Percentiles rank a stretch among this genome's conserved stretches.
Conservation (phyloP, 2,797 vertebrate genomes). For the Balearica regulorum region DNA sequence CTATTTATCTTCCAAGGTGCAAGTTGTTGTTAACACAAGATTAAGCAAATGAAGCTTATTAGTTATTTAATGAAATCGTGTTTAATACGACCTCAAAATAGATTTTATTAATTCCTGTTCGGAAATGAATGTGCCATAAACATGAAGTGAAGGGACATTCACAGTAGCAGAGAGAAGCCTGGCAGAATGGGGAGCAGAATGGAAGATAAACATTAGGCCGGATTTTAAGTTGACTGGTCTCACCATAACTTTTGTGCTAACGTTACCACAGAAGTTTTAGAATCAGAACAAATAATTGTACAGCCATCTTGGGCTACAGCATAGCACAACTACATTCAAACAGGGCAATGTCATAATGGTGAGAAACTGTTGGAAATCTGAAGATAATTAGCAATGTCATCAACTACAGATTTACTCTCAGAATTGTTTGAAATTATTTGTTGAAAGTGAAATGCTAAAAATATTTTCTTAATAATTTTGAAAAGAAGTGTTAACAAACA, state of each 20-base stretch:
- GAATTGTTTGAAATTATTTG: not conserved
- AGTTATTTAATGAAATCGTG: not conserved
- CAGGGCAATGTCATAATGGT: not conserved
- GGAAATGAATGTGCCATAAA: not conserved
- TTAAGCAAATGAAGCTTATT: not conserved
- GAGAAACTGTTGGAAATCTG: conserved; percentile 12
- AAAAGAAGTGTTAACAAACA: not conserved
- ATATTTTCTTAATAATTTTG: not conserved
- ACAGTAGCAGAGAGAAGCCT: not conserved
- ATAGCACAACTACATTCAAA: not conserved
- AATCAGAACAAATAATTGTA: conserved; percentile 41
- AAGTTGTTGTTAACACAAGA: not conserved
- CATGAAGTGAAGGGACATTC: not conserved
- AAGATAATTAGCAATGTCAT: conserved; percentile 39
- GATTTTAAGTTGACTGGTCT: conserved; percentile 3
- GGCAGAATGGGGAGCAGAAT: not conserved
- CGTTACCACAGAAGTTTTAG: conserved; percentile 14
- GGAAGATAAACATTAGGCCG: not conserved
- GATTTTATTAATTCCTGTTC: not conserved
- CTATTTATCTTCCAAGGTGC: not conserved
- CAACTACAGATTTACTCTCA: not conserved
- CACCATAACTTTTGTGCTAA: not conserved
- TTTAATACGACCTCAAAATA: not conserved
- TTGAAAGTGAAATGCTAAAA: not conserved
- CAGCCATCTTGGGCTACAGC: conserved; percentile 12